These are phyloP conservation scores for Drosophila sulfurigaster DNA, from an alignment of 1,140 invertebrate species.

Conservation along the genomic window DNA sequence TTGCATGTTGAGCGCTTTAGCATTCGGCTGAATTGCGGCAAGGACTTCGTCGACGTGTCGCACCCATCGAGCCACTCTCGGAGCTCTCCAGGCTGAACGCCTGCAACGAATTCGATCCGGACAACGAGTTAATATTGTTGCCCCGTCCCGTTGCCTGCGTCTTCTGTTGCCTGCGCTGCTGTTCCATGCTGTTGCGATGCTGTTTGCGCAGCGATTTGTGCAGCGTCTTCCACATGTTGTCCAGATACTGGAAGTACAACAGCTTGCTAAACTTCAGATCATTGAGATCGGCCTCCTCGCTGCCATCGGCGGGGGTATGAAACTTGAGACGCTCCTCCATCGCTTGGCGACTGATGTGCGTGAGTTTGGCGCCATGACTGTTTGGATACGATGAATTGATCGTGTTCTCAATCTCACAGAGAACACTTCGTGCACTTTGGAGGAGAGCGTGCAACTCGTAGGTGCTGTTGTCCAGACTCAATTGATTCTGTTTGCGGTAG, in stretches of 20 bases:
- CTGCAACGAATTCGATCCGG: conserved; percentile 23
- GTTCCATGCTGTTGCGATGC: background rate
- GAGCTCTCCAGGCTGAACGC: conserved; percentile 33
- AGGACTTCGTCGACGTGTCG: background rate
- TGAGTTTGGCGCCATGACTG: conserved; percentile 64
- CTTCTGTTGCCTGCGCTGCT: background rate
- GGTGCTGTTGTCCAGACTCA: conserved; percentile 41
- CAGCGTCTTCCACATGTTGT: conserved; percentile 57
- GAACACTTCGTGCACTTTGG: conserved; percentile 58
- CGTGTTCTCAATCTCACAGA: conserved; percentile 75
- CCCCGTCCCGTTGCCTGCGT: background rate
- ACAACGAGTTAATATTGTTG: background rate
- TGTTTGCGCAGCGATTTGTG: conserved; percentile 38
- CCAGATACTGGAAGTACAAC: conserved; percentile 63
- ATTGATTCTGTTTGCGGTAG: conserved; percentile 64
- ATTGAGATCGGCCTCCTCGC: conserved; percentile 43
- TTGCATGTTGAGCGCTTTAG: background rate
- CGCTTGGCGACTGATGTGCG: conserved; percentile 42
- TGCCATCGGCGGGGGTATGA: conserved; percentile 60
- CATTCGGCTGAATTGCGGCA: background rate
- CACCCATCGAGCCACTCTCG: conserved; percentile 12
- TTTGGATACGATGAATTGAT: conserved; percentile 70
- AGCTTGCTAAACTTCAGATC: conserved; percentile 72
- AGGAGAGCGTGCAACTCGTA: conserved; percentile 68
- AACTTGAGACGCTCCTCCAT: conserved; percentile 68